Conservation (phyloP, 2,797 vertebrate genomes). For the Syngnathus rostellatus region DNA sequence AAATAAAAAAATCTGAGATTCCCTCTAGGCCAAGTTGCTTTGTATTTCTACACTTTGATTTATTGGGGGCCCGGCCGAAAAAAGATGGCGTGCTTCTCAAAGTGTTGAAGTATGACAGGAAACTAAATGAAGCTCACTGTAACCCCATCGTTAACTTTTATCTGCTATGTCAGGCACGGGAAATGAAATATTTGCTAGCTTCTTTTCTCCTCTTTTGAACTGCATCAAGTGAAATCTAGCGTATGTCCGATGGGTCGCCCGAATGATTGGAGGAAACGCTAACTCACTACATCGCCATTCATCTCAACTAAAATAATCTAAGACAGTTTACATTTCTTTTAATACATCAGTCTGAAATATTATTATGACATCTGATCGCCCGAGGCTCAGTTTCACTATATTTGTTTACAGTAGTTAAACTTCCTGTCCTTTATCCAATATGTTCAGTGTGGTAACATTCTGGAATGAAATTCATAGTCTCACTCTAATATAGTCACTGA, state of each 20-base stretch:
- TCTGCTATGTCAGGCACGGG: neutral
- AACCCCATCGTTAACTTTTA: neutral
- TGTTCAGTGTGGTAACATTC: neutral
- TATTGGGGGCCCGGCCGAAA: neutral
- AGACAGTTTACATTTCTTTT: neutral
- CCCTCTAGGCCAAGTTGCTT: slow-evolving; percentile 1
- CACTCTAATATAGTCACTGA: neutral
- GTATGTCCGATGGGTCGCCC: neutral
- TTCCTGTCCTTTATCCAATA: neutral
- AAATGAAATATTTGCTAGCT: neutral
- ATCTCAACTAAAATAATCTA: neutral
- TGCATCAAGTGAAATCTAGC: neutral
- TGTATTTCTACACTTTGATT: neutral
- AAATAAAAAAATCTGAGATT: neutral
- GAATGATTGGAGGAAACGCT: neutral
- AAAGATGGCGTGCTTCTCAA: neutral
- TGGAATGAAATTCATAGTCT: neutral
- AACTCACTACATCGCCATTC: neutral
- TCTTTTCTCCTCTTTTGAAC: neutral
- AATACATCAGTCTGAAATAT: neutral
- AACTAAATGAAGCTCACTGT: neutral
- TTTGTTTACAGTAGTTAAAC: neutral
- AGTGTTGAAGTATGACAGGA: neutral
- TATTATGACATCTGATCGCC: neutral
- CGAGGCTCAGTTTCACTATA: neutral